These are phyloP conservation scores for Murina feae DNA, from an alignment of 2,113 vertebrate species.

Conservation along the genomic window DNA sequence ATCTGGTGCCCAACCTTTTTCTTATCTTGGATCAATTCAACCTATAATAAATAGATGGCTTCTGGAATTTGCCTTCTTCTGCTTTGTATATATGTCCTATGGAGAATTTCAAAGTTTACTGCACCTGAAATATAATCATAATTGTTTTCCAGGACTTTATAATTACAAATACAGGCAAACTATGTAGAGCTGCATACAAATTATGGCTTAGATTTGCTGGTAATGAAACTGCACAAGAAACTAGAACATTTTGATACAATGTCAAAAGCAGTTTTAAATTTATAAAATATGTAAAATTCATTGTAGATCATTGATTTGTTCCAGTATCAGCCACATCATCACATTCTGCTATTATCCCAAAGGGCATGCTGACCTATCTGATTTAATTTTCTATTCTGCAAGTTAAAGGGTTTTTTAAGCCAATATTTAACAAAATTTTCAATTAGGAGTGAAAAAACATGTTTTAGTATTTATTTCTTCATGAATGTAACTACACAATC, in stretches of 20 bases:
- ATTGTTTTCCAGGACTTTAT: background rate
- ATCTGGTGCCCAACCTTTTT: background rate
- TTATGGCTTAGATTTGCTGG: background rate
- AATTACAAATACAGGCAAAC: background rate
- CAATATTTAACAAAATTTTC: background rate
- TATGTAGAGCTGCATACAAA: background rate
- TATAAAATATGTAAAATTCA: background rate
- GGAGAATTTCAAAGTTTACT: background rate
- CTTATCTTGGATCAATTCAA: background rate
- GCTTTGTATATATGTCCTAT: background rate
- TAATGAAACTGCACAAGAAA: background rate
- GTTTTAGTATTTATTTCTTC: background rate
- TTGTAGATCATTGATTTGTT: background rate
- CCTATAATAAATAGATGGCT: background rate
- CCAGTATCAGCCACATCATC: background rate
- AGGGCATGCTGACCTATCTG: background rate
- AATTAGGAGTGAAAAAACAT: background rate
- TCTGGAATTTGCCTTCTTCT: background rate
- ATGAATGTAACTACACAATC: background rate
- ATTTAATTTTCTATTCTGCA: background rate
- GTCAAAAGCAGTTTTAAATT: background rate
- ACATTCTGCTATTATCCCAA: background rate
- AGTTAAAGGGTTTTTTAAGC: background rate
- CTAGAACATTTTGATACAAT: background rate
- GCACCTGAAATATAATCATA: background rate